phyloP scores from a whole-genome alignment of 1,140 invertebrate species.

The Cheumatopsyche charites region DNA sequence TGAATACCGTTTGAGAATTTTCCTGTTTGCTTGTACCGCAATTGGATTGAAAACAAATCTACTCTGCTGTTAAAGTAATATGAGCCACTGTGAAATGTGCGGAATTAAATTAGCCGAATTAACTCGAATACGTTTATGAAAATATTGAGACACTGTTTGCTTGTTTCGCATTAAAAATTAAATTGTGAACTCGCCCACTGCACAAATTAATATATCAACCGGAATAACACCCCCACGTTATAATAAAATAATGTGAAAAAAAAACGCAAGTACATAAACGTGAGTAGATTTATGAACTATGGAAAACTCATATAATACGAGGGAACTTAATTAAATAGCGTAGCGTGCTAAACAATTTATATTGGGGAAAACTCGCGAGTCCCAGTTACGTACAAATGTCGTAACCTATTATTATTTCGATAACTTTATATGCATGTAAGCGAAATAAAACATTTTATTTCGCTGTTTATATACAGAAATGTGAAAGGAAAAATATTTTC shows the following conservation, averaged over 20 bases:
- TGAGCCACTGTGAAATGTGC: too few relatives aligned
- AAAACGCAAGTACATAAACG: background rate
- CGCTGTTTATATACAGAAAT: background rate
- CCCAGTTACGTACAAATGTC: constrained; percentile 16
- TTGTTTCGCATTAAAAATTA: too few relatives aligned
- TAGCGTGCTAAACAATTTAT: constrained; percentile 24
- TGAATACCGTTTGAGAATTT: too few relatives aligned
- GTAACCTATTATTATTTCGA: constrained; percentile 6
- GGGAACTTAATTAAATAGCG: constrained; percentile 19
- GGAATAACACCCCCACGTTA: too few relatives aligned
- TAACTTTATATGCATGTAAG: background rate
- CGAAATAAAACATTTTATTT: background rate
- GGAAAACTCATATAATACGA: constrained; percentile 18
- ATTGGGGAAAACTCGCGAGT: constrained; percentile 5
- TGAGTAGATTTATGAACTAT: constrained; percentile 25
- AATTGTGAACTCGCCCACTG: too few relatives aligned
- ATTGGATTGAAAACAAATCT: too few relatives aligned
- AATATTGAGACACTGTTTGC: too few relatives aligned
- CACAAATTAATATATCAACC: too few relatives aligned
- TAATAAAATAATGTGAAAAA: background rate
- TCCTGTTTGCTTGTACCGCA: too few relatives aligned
- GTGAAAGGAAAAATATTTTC: constrained; percentile 4
- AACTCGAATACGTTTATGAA: too few relatives aligned
- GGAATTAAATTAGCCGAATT: too few relatives aligned
- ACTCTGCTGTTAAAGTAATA: too few relatives aligned